Evolutionary conservation across 2,113 vertebrate genomes (phyloP), one percentile per base, ranked within the genome.

Genomic region (Amazona vittata): DNA sequence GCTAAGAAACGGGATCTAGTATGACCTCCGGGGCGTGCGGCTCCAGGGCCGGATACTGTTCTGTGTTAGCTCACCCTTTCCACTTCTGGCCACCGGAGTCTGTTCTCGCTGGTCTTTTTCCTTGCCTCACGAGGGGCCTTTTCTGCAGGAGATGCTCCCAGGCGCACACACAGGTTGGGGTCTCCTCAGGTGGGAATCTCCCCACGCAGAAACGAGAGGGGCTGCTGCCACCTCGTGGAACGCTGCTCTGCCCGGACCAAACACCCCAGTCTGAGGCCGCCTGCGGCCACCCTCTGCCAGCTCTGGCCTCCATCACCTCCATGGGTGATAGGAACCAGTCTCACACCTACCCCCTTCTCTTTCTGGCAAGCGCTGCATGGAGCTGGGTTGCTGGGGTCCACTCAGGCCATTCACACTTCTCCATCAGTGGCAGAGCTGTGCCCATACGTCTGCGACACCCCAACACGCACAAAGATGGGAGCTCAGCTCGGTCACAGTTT

Each of bases 151-250:
- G 67, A 35, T 16, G 47, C 35, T 69, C 39, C 26, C 75, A 29
- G 80, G 22, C 37, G 10, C 4, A 4, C 28, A 13, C 47, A 31
- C 1, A 33, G 15, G 10, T 6, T 11, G 44, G 20, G 6, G 2
- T 44, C 63, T 35, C 37, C 6, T 3, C 0, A 8, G 7, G 14
- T 0, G 6, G 65, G 2, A 9, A 20, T 22, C 15, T 20, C 70
- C 75, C 78, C 86, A 4, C 43, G 12, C 43, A 17, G 88, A 67
- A 82, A 71, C 39, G 70, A 89, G 62, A 49, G 85, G n/a, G 4
- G 71, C 96, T 96, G 95, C 95, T 96, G 96, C 95, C 96, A 95
- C 53, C 95, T 93, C 94, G 82, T 93, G 96, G 96, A 89, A 28
- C 1, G 5, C 65, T 3, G 55, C 14, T 83, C 63, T 15, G 25